Conservation (phyloP, 2,797 vertebrate genomes). For the Sebastes ruberrimus region DNA sequence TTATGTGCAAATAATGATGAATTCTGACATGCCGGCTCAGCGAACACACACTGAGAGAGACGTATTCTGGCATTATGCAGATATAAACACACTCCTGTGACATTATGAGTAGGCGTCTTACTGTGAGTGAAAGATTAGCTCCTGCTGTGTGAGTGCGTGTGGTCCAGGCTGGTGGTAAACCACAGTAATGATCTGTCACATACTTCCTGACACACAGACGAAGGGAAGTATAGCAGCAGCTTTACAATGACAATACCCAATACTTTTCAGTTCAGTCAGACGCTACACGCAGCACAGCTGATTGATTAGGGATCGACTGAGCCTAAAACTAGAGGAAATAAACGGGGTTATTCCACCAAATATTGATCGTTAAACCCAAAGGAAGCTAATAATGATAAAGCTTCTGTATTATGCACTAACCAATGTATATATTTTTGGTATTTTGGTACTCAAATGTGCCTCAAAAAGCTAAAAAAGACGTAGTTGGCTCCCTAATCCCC, state of each 20-base stretch:
- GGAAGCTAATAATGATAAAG: neutral
- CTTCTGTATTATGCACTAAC: no score
- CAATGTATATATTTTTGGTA: neutral
- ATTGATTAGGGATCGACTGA: neutral
- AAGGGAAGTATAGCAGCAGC: neutral
- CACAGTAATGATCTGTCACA: neutral
- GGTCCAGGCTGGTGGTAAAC: neutral
- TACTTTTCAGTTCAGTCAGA: no score
- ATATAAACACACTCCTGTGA: neutral
- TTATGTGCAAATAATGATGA: neutral
- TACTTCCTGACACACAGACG: neutral
- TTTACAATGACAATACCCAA: neutral
- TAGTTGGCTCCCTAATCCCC: no score
- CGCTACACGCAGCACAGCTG: neutral
- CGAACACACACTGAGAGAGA: neutral
- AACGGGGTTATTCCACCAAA: neutral
- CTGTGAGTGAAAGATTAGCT: slow-evolving; percentile 32
- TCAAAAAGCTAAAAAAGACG: neutral
- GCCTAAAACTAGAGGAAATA: neutral
- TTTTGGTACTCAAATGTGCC: neutral
- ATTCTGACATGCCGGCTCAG: neutral
- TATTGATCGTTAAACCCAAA: neutral
- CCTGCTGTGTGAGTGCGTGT: neutral
- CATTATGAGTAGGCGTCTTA: slow-evolving; percentile 15
- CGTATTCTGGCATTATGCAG: neutral